Base-by-base conservation (phyloP, 2,888 invertebrate genomes). In the Onthophagus sagittarius region DNA sequence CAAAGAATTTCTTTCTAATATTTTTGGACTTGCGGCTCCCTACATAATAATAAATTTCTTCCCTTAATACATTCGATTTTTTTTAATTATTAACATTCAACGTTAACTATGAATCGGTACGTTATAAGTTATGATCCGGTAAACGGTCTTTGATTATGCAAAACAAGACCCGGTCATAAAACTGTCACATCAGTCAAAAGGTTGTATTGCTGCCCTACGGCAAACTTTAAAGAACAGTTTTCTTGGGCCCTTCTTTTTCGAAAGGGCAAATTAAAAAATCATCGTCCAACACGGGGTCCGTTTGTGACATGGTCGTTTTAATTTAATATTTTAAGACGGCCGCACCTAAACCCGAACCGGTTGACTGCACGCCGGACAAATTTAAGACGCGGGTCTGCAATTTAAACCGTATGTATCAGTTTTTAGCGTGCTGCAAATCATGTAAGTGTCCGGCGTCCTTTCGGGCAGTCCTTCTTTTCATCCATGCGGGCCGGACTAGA, bases 321-420 rank as follows among this genome's bases (percentile, higher is more conserved):
- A 82, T 82, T 82, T 82, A 80, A 78, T 77, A 77, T 78, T 62
- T 23, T 64, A 62, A 33, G 67, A 14, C 62, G 33, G 63, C 15
- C 67, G 7, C 23, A 23, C 23, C 23, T 23, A 23, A 23, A 23
- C 23, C 67, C 32, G 67, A 67, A 23, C 67, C 23, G 67, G 23
- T 67, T 67, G 67, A 67, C 67, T 23, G 32, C 32, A 32, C 32
- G 67, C 67, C n/a, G 31, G 67, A 32, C 23, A 23, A 67, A 67
- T 67, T 67, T 23, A 67, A 31, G 67, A 32, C 31, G 67, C 32
- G 67, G 67, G 23, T 15, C n/a, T 78, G 76, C 79, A 80, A 81
- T 81, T 82, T 81, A 81, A 81, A 80, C 79, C 78, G 80, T 77
- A 82, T 82, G 82, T 82, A 82, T 82, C 83, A 81, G 81, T 81